Evolutionary conservation across 2,797 vertebrate species (phyloP).

Genomic region (Somateria mollissima): DNA sequence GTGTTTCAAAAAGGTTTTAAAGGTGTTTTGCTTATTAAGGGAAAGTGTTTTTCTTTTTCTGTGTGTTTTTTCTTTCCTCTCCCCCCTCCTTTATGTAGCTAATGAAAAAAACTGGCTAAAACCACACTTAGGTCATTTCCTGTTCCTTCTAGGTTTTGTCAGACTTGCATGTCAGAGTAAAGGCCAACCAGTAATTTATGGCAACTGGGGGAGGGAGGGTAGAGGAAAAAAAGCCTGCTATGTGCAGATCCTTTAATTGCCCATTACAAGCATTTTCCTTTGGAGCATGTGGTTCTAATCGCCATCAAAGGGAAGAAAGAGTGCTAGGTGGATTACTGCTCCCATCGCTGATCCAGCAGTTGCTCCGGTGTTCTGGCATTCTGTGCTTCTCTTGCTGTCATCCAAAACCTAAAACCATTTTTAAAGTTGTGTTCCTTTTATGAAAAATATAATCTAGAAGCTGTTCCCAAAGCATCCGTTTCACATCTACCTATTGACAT

Average conservation of each 20-base stretch:
- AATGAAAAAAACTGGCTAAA: slow-evolving; percentile 51
- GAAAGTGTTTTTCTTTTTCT: neutral
- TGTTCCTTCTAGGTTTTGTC: slow-evolving; percentile 72
- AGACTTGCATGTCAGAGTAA: slow-evolving; percentile 56
- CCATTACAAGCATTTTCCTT: slow-evolving; percentile 59
- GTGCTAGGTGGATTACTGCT: slow-evolving; percentile 47
- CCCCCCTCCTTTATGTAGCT: neutral
- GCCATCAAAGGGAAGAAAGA: slow-evolving; percentile 49
- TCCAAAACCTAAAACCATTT: neutral
- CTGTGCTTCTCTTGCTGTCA: neutral
- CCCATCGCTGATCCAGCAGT: neutral
- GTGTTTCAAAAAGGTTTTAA: neutral
- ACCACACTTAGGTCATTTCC: slow-evolving; percentile 69
- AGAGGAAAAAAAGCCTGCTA: slow-evolving; percentile 19
- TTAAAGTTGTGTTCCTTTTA: neutral
- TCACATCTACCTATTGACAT: neutral
- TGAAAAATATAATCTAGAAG: slow-evolving; percentile 3
- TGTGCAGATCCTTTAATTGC: slow-evolving; percentile 65
- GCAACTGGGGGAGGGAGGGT: slow-evolving; percentile 47
- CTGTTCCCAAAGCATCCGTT: slow-evolving; percentile 7
- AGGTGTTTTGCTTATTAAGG: slow-evolving; percentile 10
- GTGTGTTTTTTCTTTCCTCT: neutral
- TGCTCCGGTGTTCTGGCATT: neutral
- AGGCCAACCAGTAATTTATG: slow-evolving; percentile 66
- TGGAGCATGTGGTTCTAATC: slow-evolving; percentile 65